Conservation (phyloP, 2,797 vertebrate species). For the Coilia nasus region DNA sequence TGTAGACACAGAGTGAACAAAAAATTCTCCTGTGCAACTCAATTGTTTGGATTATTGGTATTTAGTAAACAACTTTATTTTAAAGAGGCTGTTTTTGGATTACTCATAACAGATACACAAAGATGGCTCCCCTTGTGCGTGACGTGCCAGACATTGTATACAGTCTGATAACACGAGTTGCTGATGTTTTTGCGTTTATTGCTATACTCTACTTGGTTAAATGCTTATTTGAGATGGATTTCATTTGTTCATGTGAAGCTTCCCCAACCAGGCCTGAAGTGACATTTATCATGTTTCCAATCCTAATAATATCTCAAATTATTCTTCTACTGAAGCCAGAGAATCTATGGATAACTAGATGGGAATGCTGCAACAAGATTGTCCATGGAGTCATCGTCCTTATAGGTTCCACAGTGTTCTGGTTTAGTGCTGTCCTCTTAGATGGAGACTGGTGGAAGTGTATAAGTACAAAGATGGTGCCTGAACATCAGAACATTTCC, state of each 20-base stretch:
- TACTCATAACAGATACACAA: background rate
- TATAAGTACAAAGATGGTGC: background rate
- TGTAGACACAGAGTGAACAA: no score
- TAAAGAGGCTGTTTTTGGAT: background rate
- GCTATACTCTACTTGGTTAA: background rate
- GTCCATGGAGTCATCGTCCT: background rate
- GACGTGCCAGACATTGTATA: background rate
- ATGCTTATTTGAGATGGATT: background rate
- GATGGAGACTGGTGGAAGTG: slow-evolving; percentile 34
- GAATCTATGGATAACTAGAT: background rate
- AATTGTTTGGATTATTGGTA: background rate
- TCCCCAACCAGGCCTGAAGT: background rate
- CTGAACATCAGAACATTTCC: background rate
- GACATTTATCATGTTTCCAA: background rate
- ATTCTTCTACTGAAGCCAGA: background rate
- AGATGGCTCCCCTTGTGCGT: background rate
- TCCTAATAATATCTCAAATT: background rate
- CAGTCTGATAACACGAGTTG: background rate
- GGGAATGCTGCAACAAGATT: background rate
- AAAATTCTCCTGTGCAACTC: background rate
- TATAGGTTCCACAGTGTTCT: background rate
- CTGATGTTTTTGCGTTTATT: background rate
- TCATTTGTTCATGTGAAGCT: background rate
- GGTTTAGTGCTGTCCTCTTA: slow-evolving; percentile 2
- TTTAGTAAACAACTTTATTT: background rate